Base-by-base conservation (phyloP, 2,797 vertebrate species). In the Mormyrus proboscirostris region DNA sequence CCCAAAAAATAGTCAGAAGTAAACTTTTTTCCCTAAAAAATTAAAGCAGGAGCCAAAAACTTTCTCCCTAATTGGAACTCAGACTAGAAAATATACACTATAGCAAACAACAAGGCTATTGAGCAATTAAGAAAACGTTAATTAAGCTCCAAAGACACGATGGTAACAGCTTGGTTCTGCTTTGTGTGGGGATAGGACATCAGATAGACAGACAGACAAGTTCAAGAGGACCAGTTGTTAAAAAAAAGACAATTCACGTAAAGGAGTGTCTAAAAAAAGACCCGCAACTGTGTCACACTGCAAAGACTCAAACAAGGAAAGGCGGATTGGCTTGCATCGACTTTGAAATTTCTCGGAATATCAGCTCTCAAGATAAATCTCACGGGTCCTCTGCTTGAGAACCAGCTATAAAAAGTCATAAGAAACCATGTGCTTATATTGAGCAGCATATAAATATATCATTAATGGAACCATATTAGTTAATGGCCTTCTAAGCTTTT, bases 371-470 rank as follows among this genome's bases (percentile, higher is more conserved):
- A 93, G 92, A 91, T 92, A 91, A 94, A 94, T 76, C 93, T 85
- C 89, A 91, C 88, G 93, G 93, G 92, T 95, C 94, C 93, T 95
- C 92, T 87, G 92, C 92, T 92, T 91, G 94, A 90, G 94, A 95
- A 94, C 89, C 91, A 94, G 93, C 50, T 95, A 96, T 88, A 96
- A 96, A 96, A 95, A 92, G 89, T 93, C 19, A 91, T 94, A 95
- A 93, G 94, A 96, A 96, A 95, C 94, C 94, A 95, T 96, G 96
- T 96, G 96, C 96, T 96, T 96, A 91, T 95, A 93, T 94, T 93
- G 94, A 95, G 95, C 95, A 96, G 95, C 95, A 95, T 95, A 82
- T 47, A 82, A 82, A 82, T 82, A 82, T 82, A 92, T 93, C 92
- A 69, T 90, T 92, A 92, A 94, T 92, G 91, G 93, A 96, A 96